These are phyloP conservation scores for Ammospiza caudacuta DNA, from an alignment of 2,113 vertebrate genomes.

Conservation along the genomic window DNA sequence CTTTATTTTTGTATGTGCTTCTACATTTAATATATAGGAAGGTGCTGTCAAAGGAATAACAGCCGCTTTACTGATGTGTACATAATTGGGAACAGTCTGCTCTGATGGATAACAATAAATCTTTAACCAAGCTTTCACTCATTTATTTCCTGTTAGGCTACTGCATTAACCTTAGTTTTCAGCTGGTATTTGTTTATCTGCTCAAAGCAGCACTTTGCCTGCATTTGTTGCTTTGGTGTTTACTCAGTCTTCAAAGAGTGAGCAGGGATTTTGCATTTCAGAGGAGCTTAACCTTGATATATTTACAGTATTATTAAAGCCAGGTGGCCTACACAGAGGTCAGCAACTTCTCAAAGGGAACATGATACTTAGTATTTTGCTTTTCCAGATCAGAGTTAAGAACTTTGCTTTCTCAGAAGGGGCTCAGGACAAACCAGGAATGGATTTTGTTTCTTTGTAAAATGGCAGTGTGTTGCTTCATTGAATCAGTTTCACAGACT, in stretches of 20 bases:
- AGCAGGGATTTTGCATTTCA: constrained; percentile 3
- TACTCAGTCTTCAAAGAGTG: not conserved
- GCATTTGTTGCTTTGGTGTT: not conserved
- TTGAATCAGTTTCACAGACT: not conserved
- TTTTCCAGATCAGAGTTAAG: not conserved
- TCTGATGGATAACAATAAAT: not conserved
- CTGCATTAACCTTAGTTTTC: not conserved
- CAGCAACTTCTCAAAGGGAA: not conserved
- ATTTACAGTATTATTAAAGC: not conserved
- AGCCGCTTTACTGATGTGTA: not conserved
- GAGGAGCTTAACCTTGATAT: not conserved
- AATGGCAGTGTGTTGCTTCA: not conserved
- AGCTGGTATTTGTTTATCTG: not conserved
- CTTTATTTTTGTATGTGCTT: not conserved
- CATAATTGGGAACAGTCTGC: not conserved
- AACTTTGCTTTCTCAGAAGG: constrained; percentile 1
- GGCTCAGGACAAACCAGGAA: not conserved
- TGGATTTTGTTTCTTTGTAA: not conserved
- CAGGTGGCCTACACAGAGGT: not conserved
- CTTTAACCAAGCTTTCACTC: not conserved
- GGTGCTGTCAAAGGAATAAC: not conserved
- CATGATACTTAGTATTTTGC: not conserved
- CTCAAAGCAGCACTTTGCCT: not conserved
- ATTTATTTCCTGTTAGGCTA: not conserved
- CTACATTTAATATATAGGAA: not conserved